These are phyloP conservation scores for Chelon labrosus DNA, from an alignment of 2,797 vertebrate genomes.

Conservation along the genomic window DNA sequence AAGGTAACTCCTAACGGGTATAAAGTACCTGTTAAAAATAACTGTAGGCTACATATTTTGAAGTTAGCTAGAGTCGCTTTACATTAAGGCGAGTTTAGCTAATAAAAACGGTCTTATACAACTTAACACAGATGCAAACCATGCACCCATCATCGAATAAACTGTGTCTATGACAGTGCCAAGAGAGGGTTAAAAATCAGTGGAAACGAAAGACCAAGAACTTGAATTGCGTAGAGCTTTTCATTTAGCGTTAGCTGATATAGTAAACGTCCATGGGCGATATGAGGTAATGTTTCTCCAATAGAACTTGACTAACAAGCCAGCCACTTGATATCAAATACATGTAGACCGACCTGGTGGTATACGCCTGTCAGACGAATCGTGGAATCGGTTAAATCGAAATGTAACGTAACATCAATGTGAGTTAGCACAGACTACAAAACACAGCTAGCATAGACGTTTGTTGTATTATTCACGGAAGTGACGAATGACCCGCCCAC, in stretches of 20 bases:
- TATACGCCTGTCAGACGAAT: neutral
- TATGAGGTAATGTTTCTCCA: neutral
- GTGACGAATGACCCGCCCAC: constrained; percentile 18
- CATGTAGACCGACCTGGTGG: constrained; percentile 44
- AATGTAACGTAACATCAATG: neutral
- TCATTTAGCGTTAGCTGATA: constrained; percentile 5
- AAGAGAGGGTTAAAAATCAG: too few relatives aligned
- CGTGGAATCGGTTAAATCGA: neutral
- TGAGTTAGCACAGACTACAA: neutral
- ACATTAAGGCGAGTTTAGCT: too few relatives aligned
- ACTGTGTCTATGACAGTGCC: too few relatives aligned
- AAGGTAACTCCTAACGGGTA: too few relatives aligned
- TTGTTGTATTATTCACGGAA: constrained; percentile 67
- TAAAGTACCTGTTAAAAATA: too few relatives aligned
- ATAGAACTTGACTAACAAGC: neutral
- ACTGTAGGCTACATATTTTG: too few relatives aligned
- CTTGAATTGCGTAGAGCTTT: neutral
- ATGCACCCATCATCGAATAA: too few relatives aligned
- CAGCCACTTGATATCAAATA: fast-evolving
- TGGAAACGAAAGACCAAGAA: neutral
- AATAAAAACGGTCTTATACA: too few relatives aligned
- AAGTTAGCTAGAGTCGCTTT: too few relatives aligned
- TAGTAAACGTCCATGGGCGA: neutral
- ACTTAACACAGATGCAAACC: too few relatives aligned
- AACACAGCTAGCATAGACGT: constrained; percentile 9